Evolutionary conservation across 2,113 vertebrate genomes (phyloP).

Genomic region (Labeo rohita): DNA sequence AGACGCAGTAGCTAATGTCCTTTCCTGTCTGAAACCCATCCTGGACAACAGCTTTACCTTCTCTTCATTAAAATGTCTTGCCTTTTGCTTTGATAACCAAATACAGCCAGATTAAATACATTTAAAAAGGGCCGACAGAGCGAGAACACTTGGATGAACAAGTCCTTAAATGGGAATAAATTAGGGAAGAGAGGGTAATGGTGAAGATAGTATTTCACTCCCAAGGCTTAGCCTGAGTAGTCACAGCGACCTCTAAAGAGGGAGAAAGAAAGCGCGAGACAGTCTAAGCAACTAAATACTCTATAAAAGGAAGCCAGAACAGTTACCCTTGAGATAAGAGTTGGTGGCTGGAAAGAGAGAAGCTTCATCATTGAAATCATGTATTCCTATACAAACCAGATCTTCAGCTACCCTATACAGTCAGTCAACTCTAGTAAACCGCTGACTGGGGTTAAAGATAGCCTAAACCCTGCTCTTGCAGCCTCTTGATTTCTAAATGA

Average conservation of each 20-base stretch:
- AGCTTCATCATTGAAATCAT: not conserved
- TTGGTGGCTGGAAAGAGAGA: conserved; percentile 7
- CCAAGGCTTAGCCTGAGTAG: conserved; percentile 43
- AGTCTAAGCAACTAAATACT: conserved; percentile 31
- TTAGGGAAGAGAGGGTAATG: conserved; percentile 50
- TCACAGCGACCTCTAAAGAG: conserved; percentile 29
- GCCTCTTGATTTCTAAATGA: conserved; percentile 30
- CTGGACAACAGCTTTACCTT: conserved; percentile 50
- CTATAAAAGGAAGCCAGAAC: conserved; percentile 32
- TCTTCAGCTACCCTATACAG: not conserved
- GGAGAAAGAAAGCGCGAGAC: conserved; percentile 24
- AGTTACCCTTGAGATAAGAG: conserved; percentile 25
- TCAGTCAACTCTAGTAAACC: not conserved
- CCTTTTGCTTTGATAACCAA: conserved; percentile 56
- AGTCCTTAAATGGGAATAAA: conserved; percentile 64
- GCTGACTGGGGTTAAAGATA: conserved; percentile 8
- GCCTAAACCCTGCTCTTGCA: not conserved
- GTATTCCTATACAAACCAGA: not conserved
- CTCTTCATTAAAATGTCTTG: conserved; percentile 47
- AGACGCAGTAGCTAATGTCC: not conserved
- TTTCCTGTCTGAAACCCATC: conserved; percentile 39
- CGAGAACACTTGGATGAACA: conserved; percentile 56
- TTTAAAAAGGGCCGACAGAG: conserved; percentile 46
- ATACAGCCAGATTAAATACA: conserved; percentile 54
- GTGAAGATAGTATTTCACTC: conserved; percentile 52